Evolutionary conservation across 2,888 invertebrate genomes (phyloP).

Genomic region (Clunio marinus): DNA sequence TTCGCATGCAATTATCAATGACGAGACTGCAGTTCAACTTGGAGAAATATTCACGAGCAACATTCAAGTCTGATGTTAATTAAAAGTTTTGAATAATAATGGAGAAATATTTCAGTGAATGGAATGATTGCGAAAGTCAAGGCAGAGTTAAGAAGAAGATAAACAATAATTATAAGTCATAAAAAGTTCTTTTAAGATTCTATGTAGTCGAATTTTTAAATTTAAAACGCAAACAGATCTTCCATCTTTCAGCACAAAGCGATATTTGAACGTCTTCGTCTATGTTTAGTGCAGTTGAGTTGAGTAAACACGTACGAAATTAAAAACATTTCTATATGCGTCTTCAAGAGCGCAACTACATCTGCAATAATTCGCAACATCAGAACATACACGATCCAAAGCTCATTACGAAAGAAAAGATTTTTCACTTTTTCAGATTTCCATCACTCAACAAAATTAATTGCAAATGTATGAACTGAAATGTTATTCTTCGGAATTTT

Average conservation of each 20-base stretch:
- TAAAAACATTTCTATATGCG: background rate
- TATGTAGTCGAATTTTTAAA: background rate
- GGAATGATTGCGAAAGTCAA: background rate
- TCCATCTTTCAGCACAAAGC: too few species aligned
- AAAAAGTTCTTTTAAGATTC: conserved; percentile 13
- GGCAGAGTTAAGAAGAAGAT: background rate
- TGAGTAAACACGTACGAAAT: conserved; percentile 21
- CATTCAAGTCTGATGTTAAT: background rate
- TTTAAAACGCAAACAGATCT: background rate
- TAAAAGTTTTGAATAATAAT: background rate
- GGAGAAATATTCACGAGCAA: background rate
- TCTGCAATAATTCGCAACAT: conserved; percentile 8
- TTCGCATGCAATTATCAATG: conserved; percentile 4
- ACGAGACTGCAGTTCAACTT: background rate
- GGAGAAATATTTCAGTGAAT: background rate
- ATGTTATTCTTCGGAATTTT: background rate
- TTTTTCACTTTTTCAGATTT: too few species aligned
- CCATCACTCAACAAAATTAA: background rate
- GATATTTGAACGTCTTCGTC: conserved; percentile 13
- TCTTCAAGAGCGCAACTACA: conserved; percentile 9
- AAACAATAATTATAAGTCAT: conserved; percentile 23
- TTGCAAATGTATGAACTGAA: background rate
- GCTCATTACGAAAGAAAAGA: background rate
- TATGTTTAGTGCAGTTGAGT: conserved; percentile 7
- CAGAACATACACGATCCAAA: background rate